These are phyloP conservation scores for Microtus montanus DNA, from an alignment of 2,113 vertebrate species.

Conservation along the genomic window DNA sequence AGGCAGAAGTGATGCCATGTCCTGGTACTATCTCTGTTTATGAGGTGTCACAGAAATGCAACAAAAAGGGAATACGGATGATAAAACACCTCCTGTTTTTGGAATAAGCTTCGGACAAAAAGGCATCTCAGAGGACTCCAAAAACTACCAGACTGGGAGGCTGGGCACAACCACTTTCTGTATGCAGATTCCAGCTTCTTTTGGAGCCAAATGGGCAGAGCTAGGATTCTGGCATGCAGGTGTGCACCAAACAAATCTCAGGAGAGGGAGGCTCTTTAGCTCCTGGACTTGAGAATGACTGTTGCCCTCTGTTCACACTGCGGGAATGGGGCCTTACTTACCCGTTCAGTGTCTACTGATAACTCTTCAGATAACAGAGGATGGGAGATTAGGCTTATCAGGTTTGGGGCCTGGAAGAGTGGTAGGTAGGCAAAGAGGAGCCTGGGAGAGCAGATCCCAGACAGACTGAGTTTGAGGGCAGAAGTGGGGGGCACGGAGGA, in stretches of 20 bases:
- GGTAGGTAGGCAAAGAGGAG: neutral
- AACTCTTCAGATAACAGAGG: neutral
- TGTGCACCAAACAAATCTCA: neutral
- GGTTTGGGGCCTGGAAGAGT: neutral
- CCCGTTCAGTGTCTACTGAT: neutral
- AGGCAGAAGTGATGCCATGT: neutral
- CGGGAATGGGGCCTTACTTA: neutral
- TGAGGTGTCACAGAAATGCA: neutral
- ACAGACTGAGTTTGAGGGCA: neutral
- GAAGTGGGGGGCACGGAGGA: neutral
- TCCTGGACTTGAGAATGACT: neutral
- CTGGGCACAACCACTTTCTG: neutral
- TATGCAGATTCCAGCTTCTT: neutral
- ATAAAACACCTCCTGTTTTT: neutral
- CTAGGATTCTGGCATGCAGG: fast-evolving
- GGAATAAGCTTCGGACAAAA: neutral
- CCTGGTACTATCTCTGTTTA: neutral
- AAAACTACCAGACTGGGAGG: neutral
- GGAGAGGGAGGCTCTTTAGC: neutral
- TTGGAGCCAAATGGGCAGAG: neutral
- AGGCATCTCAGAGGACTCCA: neutral
- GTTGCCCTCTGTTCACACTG: neutral
- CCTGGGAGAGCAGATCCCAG: neutral
- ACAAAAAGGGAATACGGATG: neutral
- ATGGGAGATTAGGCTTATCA: neutral